Conservation (phyloP, 1,140 invertebrate species). For the Lepidurus couesii region DNA sequence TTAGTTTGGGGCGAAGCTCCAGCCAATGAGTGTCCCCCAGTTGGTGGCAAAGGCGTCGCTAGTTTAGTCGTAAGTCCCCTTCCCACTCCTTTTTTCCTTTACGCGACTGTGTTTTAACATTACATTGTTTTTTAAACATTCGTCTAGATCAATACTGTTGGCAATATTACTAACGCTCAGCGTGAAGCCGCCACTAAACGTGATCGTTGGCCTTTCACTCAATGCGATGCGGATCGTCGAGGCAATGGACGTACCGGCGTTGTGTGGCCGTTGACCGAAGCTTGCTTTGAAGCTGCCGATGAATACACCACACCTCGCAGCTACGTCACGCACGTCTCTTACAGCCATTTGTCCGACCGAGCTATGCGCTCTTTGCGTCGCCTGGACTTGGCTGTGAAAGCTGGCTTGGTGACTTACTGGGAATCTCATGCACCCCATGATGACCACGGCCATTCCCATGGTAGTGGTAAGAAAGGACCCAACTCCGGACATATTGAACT, state of each 20-base stretch:
- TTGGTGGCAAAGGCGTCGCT: constrained; percentile 17
- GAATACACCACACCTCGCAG: constrained; percentile 36
- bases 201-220: constrained; percentile 30
- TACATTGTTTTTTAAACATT: no score
- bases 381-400: constrained; percentile 33
- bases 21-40: constrained; percentile 27
- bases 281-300: constrained; percentile 35
- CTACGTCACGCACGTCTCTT: constrained; percentile 34
- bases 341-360: constrained; percentile 35
- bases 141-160: neutral
- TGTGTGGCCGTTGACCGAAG: constrained; percentile 30
- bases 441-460: constrained; percentile 24
- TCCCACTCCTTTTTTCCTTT: neutral
- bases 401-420: constrained; percentile 37
- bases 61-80: constrained; percentile 16
- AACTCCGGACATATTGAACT: constrained; percentile 33
- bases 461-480: constrained; percentile 28
- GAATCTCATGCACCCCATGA: constrained; percentile 36
- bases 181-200: constrained; percentile 31
- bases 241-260: constrained; percentile 31
- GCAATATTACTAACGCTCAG: constrained; percentile 29
- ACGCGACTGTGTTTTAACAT: no score
- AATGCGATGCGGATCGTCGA: constrained; percentile 31
- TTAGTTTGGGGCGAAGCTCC: constrained; percentile 32
- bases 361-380: constrained; percentile 32